Conservation (phyloP, 2,888 invertebrate species). For the Pemphredon lugubris region DNA sequence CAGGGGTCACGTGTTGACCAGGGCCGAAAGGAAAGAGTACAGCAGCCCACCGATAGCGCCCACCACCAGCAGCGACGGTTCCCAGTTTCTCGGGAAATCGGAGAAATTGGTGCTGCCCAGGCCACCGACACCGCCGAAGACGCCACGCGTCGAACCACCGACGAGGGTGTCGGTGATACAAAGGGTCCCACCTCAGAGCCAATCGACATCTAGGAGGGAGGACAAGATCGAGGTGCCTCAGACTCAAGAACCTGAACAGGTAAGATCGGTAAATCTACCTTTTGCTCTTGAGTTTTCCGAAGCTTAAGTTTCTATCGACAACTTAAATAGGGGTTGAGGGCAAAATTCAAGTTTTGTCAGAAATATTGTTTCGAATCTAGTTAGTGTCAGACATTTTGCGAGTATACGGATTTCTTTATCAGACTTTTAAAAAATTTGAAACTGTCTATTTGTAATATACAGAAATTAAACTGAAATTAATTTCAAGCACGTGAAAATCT, state of each 20-base stretch:
- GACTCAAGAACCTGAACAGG: constrained; percentile 80
- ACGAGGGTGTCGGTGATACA: constrained; percentile 91
- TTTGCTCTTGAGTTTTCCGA: too few species aligned
- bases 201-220: constrained; percentile 71
- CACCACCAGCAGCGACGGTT: constrained; percentile 83
- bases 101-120: constrained; percentile 77
- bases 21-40: constrained; percentile 91
- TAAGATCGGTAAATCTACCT: too few species aligned
- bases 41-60: constrained; percentile 82
- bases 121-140: constrained; percentile 84
- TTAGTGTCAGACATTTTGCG: too few species aligned
- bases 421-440: too few species aligned
- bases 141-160: constrained; percentile 84
- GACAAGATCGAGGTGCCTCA: constrained; percentile 78
- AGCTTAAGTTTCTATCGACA: too few species aligned
- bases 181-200: constrained; percentile 85
- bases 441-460: too few species aligned
- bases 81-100: constrained; percentile 84
- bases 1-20: constrained; percentile 89
- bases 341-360: too few species aligned
- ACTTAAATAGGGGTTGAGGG: too few species aligned
- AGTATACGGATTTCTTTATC: too few species aligned
- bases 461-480: too few species aligned
- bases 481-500: too few species aligned
- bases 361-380: too few species aligned